Evolutionary conservation across 2,888 invertebrate species (phyloP).

Genomic region (Matsumyia berberina): DNA sequence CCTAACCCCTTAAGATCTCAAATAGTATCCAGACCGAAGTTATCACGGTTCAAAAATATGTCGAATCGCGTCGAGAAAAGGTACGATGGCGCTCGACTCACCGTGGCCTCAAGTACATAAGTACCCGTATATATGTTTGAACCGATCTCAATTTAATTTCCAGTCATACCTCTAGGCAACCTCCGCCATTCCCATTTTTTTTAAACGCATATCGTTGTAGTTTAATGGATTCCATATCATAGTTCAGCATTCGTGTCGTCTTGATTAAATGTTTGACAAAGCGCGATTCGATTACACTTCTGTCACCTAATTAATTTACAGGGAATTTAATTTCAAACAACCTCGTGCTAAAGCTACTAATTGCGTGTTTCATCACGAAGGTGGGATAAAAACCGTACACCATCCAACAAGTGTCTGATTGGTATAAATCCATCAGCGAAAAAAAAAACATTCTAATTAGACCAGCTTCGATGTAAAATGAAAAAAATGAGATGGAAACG

Average conservation of each 20-base stretch:
- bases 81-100: too few relatives aligned
- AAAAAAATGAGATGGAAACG: slow-evolving; percentile 41
- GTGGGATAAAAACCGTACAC: background rate
- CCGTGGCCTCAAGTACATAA: too few relatives aligned
- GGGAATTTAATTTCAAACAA: slow-evolving; percentile 18
- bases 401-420: slow-evolving; percentile 70
- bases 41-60: too few relatives aligned
- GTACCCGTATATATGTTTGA: too few relatives aligned
- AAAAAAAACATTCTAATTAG: slow-evolving; percentile 65
- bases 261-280: background rate
- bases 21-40: too few relatives aligned
- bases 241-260: background rate
- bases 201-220: too few relatives aligned
- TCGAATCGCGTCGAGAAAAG: too few relatives aligned
- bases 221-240: too few relatives aligned
- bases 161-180: too few relatives aligned
- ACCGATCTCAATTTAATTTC: too few relatives aligned
- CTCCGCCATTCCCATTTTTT: too few relatives aligned
- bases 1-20: too few relatives aligned
- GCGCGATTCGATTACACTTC: background rate
- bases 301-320: slow-evolving; percentile 9
- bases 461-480: slow-evolving; percentile 53
- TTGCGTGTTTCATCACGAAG: slow-evolving; percentile 13
- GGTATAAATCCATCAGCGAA: slow-evolving; percentile 48
- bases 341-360: slow-evolving; percentile 15